Evolutionary conservation across 1,140 invertebrate genomes (phyloP), one percentile per base, ranked within the genome.

Genomic region (Atopsyche davidsoni): DNA sequence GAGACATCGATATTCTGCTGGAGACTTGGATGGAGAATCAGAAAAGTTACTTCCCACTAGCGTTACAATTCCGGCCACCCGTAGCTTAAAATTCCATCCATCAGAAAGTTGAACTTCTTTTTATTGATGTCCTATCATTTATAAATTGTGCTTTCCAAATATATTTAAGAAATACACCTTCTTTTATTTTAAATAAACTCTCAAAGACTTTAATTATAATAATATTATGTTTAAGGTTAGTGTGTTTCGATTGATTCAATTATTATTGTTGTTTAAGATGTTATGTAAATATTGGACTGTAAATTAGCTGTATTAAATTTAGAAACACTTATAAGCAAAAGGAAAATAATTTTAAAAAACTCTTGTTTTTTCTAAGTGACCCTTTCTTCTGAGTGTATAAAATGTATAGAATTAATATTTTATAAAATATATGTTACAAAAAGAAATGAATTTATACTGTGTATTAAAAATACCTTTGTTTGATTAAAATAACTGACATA

Each of bases 1-100:
- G 47, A 64, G 68, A 50, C 72, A 64, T 52, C 60, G 70, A 25
- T 68, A 70, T 57, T 74, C 72, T 2, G 61, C 72, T 2, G 71
- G 70, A 47, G 72, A 74, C 52, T 58, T 74, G 21, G 65, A 64
- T 53, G 67, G 69, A 22, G 70, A 66, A 24, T 65, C 68, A 3
- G 70, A 73, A 51, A 59, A 66, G 49, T 59, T 73, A 46, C 61
- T 74, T 9, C 62, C 68, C 7, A 48, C 62, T 10, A 68, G 61
- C 49, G 39, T 60, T 13, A 61, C 66, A 3, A 69, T 72, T 44
- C 66, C 70, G 4, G 72, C 69, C 57, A 66, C 70, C 3, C 65
- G 68, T 38, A 72, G 70, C 55, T 65, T 74, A 41, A 73, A 74
- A 60, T 67, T 66, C 45, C 56, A 58, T 25, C 56, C 56, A 3